Evolutionary conservation across 2,888 invertebrate species (phyloP).

Genomic region (Pachydiplax longipennis): DNA sequence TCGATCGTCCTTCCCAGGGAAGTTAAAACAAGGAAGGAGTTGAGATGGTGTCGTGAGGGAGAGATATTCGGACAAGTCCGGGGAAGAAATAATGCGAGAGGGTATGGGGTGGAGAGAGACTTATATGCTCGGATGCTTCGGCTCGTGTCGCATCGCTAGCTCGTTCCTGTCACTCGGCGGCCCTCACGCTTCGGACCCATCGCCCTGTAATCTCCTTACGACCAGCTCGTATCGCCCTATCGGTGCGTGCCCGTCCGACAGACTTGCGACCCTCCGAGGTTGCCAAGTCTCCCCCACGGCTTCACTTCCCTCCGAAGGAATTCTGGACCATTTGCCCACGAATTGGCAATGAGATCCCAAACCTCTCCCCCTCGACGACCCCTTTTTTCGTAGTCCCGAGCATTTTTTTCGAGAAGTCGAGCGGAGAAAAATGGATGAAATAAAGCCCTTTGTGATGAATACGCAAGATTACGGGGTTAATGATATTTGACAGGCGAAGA

Average conservation of each 20-base stretch:
- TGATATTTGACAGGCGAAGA: conserved; percentile 43
- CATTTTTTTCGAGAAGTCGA: neutral
- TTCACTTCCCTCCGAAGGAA: neutral
- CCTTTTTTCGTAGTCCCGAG: neutral
- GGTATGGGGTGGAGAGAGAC: neutral
- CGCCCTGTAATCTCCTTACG: neutral
- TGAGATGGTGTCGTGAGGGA: neutral
- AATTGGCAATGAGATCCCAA: neutral
- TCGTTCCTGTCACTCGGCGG: neutral
- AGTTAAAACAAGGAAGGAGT: neutral
- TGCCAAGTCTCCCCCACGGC: neutral
- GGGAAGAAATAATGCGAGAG: neutral
- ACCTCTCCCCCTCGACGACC: neutral
- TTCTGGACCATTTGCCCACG: neutral
- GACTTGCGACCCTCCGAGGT: neutral
- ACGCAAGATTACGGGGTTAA: conserved; percentile 36
- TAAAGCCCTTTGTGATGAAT: conserved; percentile 35
- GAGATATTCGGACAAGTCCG: neutral
- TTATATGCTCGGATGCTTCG: neutral
- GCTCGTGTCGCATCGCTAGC: neutral
- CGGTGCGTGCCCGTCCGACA: neutral
- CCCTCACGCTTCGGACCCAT: neutral
- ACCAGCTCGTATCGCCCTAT: neutral
- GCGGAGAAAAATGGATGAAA: conserved; percentile 2
- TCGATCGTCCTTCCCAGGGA: neutral